These are phyloP conservation scores for Chelonus insularis DNA, from an alignment of 1,140 invertebrate genomes.

Conservation along the genomic window DNA sequence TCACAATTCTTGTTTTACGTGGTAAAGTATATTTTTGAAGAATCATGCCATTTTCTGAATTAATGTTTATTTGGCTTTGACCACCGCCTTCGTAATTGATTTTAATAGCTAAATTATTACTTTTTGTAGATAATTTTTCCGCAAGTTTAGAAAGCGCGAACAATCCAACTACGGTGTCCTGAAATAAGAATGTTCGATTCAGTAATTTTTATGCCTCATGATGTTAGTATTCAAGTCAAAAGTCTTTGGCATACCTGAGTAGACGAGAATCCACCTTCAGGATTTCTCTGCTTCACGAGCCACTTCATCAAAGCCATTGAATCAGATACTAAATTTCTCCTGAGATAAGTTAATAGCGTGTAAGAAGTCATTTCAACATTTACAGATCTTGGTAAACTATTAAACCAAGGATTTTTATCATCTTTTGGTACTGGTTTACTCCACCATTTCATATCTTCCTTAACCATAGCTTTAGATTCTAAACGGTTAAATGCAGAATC, in stretches of 20 bases:
- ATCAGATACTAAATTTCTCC: conserved; percentile 68
- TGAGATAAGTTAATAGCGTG: conserved; percentile 71
- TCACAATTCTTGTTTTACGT: conserved; percentile 60
- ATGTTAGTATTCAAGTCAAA: too few relatives aligned
- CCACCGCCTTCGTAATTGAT: conserved; percentile 64
- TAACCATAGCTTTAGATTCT: conserved; percentile 55
- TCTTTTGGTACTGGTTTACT: conserved; percentile 63
- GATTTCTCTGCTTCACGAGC: conserved; percentile 80
- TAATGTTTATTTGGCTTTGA: conserved; percentile 68
- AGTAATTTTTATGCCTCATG: too few relatives aligned
- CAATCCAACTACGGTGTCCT: conserved; percentile 75
- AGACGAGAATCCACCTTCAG: conserved; percentile 80
- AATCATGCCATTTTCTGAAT: conserved; percentile 72
- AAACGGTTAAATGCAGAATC: conserved; percentile 70
- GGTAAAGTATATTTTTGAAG: conserved; percentile 73
- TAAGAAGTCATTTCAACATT: conserved; percentile 91
- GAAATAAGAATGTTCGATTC: too few relatives aligned
- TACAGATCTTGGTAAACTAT: conserved; percentile 67
- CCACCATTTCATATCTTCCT: conserved; percentile 75
- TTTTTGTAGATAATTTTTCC: conserved; percentile 62
- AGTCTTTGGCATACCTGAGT: too few relatives aligned
- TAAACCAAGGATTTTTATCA: conserved; percentile 74
- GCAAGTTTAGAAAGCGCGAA: conserved; percentile 74
- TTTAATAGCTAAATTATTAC: conserved; percentile 63
- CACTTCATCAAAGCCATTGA: conserved; percentile 81